Percentiles rank a stretch among this genome's conserved stretches.
phyloP scores from a whole-genome alignment of 30 jellyfish, hydroid and myxozoan genomes.

The Chrysaora quinquecirrha region DNA sequence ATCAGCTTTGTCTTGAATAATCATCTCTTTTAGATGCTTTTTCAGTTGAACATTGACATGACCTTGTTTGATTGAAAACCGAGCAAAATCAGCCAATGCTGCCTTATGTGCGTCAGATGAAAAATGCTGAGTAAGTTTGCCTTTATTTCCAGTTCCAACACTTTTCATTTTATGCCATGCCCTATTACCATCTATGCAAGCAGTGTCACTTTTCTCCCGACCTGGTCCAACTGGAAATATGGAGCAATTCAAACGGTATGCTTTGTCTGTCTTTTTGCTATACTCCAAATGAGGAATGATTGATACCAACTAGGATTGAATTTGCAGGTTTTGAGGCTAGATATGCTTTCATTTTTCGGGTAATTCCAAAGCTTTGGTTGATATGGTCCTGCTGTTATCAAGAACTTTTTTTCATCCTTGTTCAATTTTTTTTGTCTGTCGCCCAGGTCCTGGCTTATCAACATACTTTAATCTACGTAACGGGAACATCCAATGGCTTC shows the following conservation, averaged over 20 bases:
- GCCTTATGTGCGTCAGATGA: conserved; percentile 60
- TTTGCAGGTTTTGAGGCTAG: conserved; percentile 18
- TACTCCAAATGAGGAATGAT: conserved; percentile 41
- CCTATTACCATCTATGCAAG: conserved; percentile 37
- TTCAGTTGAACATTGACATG: conserved; percentile 22
- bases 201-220: conserved; percentile 48
- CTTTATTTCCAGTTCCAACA: conserved; percentile 32
- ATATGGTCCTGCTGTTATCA: conserved; percentile 38
- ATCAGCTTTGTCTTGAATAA: conserved; percentile 61
- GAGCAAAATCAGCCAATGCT: conserved; percentile 52
- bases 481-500: conserved; percentile 4
- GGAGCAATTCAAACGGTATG: conserved; percentile 44
- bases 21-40: background rate
- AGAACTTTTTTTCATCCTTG: background rate
- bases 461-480: conserved; percentile 2
- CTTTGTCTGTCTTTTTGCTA: conserved; percentile 35
- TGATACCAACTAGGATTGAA: conserved; percentile 26
- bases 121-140: conserved; percentile 32
- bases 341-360: conserved; percentile 13
- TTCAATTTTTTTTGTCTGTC: conserved; percentile 7
- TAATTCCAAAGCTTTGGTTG: conserved; percentile 30
- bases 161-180: conserved; percentile 56
- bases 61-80: conserved; percentile 7
- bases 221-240: conserved; percentile 57
- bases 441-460: conserved; percentile 6